A percentile compares a stretch with the other conserved stretches of the same genome.
These are phyloP conservation scores for Lagodon rhomboides DNA, from an alignment of 2,797 vertebrate genomes.

Conservation along the genomic window DNA sequence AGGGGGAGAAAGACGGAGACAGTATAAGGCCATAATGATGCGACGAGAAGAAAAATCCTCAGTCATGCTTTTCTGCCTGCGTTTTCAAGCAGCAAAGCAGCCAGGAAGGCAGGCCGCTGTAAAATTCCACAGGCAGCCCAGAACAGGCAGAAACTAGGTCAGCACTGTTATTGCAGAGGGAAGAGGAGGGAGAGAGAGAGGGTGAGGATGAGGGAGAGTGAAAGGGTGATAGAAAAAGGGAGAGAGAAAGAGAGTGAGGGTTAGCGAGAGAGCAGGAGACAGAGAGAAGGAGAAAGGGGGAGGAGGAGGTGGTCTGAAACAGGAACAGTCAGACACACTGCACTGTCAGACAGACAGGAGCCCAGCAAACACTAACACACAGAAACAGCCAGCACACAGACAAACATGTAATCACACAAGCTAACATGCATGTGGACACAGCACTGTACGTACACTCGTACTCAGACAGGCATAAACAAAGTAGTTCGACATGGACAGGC, in stretches of 20 bases:
- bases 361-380: slow-evolving; percentile 59
- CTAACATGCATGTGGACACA: slow-evolving; percentile 48
- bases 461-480: slow-evolving; percentile 67
- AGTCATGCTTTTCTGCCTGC: slow-evolving; percentile 89
- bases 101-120: slow-evolving; percentile 90
- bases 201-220: slow-evolving; percentile 57
- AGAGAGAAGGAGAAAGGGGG: slow-evolving; percentile 24
- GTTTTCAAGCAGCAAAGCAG: slow-evolving; percentile 84
- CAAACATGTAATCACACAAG: slow-evolving; percentile 33
- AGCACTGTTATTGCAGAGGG: slow-evolving; percentile 92
- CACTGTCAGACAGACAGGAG: slow-evolving; percentile 74
- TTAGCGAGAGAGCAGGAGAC: slow-evolving; percentile 68
- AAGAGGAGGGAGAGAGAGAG: slow-evolving; percentile 82
- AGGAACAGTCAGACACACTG: slow-evolving; percentile 74
- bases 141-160: slow-evolving; percentile 92
- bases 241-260: slow-evolving; percentile 57
- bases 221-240: slow-evolving; percentile 66
- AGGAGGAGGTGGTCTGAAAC: slow-evolving; percentile 61
- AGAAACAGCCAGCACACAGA: slow-evolving; percentile 45
- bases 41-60: slow-evolving; percentile 84
- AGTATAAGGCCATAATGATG: slow-evolving; percentile 78
- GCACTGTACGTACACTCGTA: slow-evolving; percentile 15
- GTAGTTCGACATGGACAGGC: slow-evolving; percentile 43
- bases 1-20: slow-evolving; percentile 27
- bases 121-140: slow-evolving; percentile 93